Base-by-base conservation (phyloP, 2,888 invertebrate species). In the Phaedon cochleariae region DNA sequence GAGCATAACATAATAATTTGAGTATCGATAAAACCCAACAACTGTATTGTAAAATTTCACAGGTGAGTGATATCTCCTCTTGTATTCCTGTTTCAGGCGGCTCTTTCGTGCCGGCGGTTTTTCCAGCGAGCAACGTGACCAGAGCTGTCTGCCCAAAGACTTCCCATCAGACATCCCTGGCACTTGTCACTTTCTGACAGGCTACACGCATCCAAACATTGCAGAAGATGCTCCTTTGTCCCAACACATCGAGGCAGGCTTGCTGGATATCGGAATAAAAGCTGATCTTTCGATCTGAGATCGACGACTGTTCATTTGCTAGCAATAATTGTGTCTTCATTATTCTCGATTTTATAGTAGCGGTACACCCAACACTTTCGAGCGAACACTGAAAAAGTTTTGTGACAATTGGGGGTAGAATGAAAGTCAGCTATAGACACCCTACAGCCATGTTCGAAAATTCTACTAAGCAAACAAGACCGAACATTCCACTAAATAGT, bases 141-240 rank as follows among this genome's bases (percentile, higher is more conserved):
- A 90, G 48, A 88, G 89, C 63, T 93, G 90, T 83, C 87, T 96
- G 74, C 96, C 96, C 9, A 92, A 91, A 82, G 95, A 93, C 76
- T 95, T 95, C 85, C 92, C 93, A 49, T 86, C 89, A 75, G 88
- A 91, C 77, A 90, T 90, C 62, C 87, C 90, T 49, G 94, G 93
- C 72, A 94, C 93, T 34, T 95, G 95, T 81, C 90, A 96, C 85
- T 96, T 96, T 83, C 87, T 96, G 59, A 90, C 90, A 77, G 90
- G 88, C 74, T 96, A 94, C 85, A 87, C 86, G 67, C 92, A 95
- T 82, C 90, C 90, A 0, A 87, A 87, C 5, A 85, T 93, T 34
- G 87, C 89, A 58, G 83, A 84, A 6, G 85, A 84, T 3, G 85
- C 87, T 37, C 83, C 90, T 1, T 85, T 92, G 79, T 87, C 88